A percentile compares a stretch with the other conserved stretches of the same genome.
Conservation (phyloP, 2,113 vertebrate genomes). For the Pycnonotus jocosus region DNA sequence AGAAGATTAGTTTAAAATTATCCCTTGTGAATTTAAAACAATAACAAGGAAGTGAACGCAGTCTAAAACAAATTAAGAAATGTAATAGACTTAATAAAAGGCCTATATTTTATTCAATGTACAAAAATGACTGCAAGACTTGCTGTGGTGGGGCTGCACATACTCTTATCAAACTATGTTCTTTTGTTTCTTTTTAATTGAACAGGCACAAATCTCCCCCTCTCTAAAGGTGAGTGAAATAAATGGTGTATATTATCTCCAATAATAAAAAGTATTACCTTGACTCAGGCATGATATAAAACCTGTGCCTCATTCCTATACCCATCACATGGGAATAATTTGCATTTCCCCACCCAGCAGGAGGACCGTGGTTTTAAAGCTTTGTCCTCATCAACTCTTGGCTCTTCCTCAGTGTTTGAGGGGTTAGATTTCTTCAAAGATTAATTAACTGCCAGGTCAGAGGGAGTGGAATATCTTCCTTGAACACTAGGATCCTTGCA, state of each 20-base stretch:
- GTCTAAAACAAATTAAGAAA: constrained; percentile 66
- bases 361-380: not conserved
- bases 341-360: not conserved
- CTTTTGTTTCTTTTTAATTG: not conserved
- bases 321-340: not conserved
- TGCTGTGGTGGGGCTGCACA: not conserved
- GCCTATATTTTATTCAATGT: not conserved
- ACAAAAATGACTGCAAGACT: not conserved
- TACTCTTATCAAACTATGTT: not conserved
- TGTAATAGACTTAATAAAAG: constrained; percentile 60
- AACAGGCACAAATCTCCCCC: not conserved
- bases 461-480: not conserved
- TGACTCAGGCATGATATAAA: not conserved
- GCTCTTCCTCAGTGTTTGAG: not conserved
- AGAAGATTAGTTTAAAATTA: constrained; percentile 77
- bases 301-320: not conserved
- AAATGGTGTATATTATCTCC: not conserved
- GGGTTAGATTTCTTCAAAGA: not conserved
- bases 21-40: constrained; percentile 73
- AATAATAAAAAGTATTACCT: not conserved
- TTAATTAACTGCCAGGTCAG: constrained; percentile 9
- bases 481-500: not conserved
- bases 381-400: not conserved
- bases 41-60: constrained; percentile 61
- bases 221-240: not conserved